Percentiles rank a stretch among this genome's conserved stretches.
These are phyloP conservation scores for Metopia argyrocephala DNA, from an alignment of 2,888 invertebrate species.

Conservation along the genomic window DNA sequence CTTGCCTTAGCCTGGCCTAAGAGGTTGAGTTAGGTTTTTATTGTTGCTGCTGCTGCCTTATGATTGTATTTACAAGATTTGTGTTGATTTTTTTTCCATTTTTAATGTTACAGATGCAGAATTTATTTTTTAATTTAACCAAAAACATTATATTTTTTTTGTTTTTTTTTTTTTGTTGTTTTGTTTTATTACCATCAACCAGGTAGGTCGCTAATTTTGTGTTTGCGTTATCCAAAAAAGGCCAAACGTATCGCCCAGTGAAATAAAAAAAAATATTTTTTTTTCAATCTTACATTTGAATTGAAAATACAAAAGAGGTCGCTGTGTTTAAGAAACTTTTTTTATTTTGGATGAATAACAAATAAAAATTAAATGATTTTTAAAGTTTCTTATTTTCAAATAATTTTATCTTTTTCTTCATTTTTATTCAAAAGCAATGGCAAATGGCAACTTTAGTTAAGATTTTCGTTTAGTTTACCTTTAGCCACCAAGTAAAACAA, in stretches of 20 bases:
- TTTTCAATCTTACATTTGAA: neutral
- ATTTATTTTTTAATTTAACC: neutral
- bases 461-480: neutral
- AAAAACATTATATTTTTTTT: constrained; percentile 9
- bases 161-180: constrained; percentile 11
- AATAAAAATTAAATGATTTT: constrained; percentile 31
- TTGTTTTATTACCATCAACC: constrained; percentile 38
- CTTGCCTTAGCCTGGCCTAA: no score
- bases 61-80: constrained; percentile 28
- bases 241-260: neutral
- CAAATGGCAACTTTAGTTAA: constrained; percentile 8
- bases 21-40: no score
- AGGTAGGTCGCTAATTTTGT: constrained; percentile 53
- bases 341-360: constrained; percentile 35
- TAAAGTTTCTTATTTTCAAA: neutral
- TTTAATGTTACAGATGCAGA: constrained; percentile 5
- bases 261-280: constrained; percentile 3
- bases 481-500: neutral
- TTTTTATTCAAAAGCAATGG: constrained; percentile 41
- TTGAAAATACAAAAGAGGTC: neutral
- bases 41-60: constrained; percentile 17
- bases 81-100: constrained; percentile 14
- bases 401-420: neutral
- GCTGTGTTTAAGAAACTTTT: no score
- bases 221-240: constrained; percentile 26